phyloP scores from a whole-genome alignment of 2,113 vertebrate genomes.

The Thinocorus orbignyianus region DNA sequence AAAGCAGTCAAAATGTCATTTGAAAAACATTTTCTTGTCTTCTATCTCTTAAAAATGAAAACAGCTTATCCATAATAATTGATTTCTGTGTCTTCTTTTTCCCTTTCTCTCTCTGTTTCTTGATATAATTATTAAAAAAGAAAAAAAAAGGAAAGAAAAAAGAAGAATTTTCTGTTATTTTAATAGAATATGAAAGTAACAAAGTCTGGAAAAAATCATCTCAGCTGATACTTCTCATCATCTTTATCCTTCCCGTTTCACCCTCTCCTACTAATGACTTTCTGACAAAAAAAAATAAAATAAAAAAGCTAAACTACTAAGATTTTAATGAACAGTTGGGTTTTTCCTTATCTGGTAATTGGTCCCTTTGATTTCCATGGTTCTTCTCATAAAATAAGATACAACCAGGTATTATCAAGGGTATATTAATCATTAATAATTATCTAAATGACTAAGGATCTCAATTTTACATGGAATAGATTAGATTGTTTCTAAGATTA shows the following conservation, averaged over 20 bases:
- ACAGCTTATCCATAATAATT: not conserved
- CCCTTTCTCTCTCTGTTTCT: not conserved
- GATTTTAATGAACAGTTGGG: not conserved
- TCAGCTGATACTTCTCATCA: not conserved
- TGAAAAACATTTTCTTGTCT: not conserved
- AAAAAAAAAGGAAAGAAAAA: not conserved
- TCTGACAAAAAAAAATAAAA: not conserved
- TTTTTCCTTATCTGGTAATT: conserved; percentile 35
- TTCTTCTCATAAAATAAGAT: not conserved
- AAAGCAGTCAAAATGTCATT: not conserved
- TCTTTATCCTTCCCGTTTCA: not conserved
- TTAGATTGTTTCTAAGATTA: conserved; percentile 25
- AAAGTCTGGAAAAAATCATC: not conserved
- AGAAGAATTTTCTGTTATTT: not conserved
- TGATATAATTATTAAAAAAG: not conserved
- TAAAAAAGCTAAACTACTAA: too few species aligned
- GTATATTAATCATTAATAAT: conserved; percentile 32
- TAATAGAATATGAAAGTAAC: not conserved
- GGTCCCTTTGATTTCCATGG: conserved; percentile 19
- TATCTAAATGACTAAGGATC: conserved; percentile 22
- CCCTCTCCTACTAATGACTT: not conserved
- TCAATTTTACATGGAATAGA: conserved; percentile 23
- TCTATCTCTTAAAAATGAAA: not conserved
- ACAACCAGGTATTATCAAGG: conserved; percentile 12
- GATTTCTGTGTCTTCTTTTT: not conserved